Evolutionary conservation across 2,888 invertebrate species (phyloP).

Genomic region (Luperina testacea): DNA sequence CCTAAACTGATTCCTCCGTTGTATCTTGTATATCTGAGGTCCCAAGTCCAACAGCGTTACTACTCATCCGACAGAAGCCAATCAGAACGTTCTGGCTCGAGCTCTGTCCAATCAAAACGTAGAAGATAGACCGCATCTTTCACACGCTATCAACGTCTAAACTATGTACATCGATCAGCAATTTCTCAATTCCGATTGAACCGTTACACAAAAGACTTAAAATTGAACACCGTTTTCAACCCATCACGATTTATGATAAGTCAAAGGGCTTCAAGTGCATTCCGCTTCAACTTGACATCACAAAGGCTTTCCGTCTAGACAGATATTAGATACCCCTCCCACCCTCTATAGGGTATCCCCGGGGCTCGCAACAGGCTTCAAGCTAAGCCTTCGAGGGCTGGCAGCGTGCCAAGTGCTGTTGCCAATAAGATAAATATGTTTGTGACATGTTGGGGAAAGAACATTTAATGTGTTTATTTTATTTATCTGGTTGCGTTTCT

Average conservation of each 20-base stretch:
- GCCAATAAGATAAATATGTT: conserved; percentile 58
- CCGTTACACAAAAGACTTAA: background rate
- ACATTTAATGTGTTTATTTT: conserved; percentile 25
- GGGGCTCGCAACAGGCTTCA: conserved; percentile 52
- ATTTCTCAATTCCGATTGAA: background rate
- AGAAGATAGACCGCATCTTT: background rate
- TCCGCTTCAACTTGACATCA: conserved; percentile 17
- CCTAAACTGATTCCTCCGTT: background rate
- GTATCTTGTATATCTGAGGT: background rate
- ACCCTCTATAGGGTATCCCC: background rate
- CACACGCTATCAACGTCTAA: background rate
- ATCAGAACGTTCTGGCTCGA: no score
- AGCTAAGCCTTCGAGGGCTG: conserved; percentile 32
- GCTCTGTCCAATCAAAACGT: background rate
- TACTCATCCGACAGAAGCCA: background rate
- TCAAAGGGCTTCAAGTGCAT: conserved; percentile 29
- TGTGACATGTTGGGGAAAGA: conserved; percentile 28
- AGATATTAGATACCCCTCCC: conserved; percentile 37
- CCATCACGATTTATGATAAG: conserved; percentile 25
- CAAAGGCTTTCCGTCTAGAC: conserved; percentile 56
- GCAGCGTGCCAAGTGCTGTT: conserved; percentile 49
- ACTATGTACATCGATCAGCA: background rate
- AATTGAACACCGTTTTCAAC: background rate
- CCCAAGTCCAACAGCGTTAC: background rate
- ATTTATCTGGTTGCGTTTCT: conserved; percentile 1